phyloP scores from a whole-genome alignment of 2,888 invertebrate genomes.

The Eudemis profundana region DNA sequence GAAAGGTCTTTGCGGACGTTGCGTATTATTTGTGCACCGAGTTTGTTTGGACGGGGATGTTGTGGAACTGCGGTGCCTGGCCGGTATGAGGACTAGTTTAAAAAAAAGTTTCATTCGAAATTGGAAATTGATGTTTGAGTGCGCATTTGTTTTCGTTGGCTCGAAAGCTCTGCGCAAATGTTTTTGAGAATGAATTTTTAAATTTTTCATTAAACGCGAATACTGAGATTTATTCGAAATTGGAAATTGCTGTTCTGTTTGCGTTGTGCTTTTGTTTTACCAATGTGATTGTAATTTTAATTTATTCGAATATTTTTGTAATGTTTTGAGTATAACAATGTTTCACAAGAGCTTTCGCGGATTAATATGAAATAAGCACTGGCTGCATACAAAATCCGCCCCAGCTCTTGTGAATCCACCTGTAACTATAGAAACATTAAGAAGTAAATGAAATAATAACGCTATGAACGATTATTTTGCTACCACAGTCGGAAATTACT shows the following conservation, averaged over 20 bases:
- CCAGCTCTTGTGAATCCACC: too few relatives aligned
- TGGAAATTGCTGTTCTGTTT: conserved; percentile 18
- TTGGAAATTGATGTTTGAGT: conserved; percentile 36
- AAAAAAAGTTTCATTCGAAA: conserved; percentile 26
- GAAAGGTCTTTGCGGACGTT: conserved; percentile 4
- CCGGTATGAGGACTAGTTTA: conserved; percentile 28
- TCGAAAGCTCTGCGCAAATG: not conserved
- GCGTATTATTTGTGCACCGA: conserved; percentile 31
- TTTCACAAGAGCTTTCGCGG: too few relatives aligned
- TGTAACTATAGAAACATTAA: too few relatives aligned
- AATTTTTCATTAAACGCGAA: conserved; percentile 24
- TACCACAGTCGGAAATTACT: too few relatives aligned
- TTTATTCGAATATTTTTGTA: too few relatives aligned
- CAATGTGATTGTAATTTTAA: conserved; percentile 7
- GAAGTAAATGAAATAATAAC: too few relatives aligned
- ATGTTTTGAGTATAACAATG: too few relatives aligned
- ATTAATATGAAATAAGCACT: too few relatives aligned
- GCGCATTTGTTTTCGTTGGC: conserved; percentile 21
- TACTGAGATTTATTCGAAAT: conserved; percentile 25
- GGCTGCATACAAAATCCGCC: too few relatives aligned
- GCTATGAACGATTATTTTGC: too few relatives aligned
- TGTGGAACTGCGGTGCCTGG: conserved; percentile 31
- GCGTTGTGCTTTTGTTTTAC: conserved; percentile 2
- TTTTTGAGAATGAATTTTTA: conserved; percentile 19
- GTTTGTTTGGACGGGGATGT: conserved; percentile 39